Evolutionary conservation across 2,797 vertebrate genomes (phyloP).

Genomic region (Morus bassanus): DNA sequence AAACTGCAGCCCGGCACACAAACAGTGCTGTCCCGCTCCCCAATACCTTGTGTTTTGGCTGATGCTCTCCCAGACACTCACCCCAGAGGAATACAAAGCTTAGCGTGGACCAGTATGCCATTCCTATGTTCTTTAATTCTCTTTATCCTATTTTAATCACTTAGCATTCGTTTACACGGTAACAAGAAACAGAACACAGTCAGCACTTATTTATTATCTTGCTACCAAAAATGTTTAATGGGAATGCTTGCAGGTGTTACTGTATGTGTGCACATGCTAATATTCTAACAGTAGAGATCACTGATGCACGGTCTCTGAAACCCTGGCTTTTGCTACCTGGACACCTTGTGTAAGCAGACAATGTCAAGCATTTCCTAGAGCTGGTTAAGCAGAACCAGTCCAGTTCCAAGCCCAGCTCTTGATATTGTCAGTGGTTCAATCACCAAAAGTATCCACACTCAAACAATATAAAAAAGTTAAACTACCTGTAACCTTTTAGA

Average conservation of each 20-base stretch:
- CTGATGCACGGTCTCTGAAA: fast-evolving
- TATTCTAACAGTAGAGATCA: not conserved
- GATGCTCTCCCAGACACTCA: not conserved
- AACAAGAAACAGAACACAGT: not conserved
- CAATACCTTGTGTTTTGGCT: not conserved
- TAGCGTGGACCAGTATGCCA: not conserved
- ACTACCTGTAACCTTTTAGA: not conserved
- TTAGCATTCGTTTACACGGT: not conserved
- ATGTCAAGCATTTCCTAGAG: not conserved
- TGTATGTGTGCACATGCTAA: fast-evolving
- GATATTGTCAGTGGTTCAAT: not conserved
- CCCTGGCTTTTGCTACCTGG: not conserved
- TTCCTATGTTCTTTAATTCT: not conserved
- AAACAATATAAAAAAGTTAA: not conserved
- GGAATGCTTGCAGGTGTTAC: not conserved
- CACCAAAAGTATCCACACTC: not conserved
- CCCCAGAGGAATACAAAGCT: not conserved
- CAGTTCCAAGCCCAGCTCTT: not conserved
- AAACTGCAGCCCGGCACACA: not conserved
- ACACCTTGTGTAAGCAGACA: not conserved
- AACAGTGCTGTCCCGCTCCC: fast-evolving
- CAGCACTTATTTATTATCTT: not conserved
- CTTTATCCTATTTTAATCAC: not conserved
- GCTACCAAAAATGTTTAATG: not conserved
- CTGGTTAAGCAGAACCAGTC: not conserved